These are phyloP conservation scores for Corythaixoides concolor DNA, from an alignment of 2,113 vertebrate genomes.

Conservation along the genomic window DNA sequence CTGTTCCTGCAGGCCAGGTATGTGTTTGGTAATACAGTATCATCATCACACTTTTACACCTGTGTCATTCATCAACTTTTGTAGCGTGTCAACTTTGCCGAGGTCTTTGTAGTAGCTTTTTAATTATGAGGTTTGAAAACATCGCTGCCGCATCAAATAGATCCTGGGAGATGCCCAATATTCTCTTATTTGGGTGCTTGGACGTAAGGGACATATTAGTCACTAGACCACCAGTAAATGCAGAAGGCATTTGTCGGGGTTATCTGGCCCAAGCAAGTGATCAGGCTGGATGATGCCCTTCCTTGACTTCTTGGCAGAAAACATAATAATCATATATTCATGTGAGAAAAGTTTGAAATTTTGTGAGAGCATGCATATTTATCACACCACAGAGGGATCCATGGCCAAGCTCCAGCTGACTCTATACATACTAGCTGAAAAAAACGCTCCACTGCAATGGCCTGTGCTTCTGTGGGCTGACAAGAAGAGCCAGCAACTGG, in stretches of 20 bases:
- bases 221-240: not conserved
- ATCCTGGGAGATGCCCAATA: not conserved
- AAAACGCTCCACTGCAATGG: not conserved
- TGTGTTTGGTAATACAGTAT: not conserved
- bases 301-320: not conserved
- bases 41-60: not conserved
- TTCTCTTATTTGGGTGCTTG: not conserved
- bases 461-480: not conserved
- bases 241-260: not conserved
- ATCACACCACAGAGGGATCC: not conserved
- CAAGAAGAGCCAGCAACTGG: not conserved
- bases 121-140: not conserved
- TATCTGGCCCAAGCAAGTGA: not conserved
- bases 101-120: not conserved
- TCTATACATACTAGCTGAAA: not conserved
- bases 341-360: not conserved
- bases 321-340: not conserved
- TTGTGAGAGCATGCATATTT: not conserved
- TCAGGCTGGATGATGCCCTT: not conserved
- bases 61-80: not conserved
- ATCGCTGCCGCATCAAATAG: not conserved
- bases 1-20: not conserved
- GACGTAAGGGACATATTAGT: not conserved
- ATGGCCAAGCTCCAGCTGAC: not conserved
- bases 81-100: not conserved